These are phyloP conservation scores for Caligus rogercresseyi DNA, from an alignment of 1,140 invertebrate species.

Conservation along the genomic window DNA sequence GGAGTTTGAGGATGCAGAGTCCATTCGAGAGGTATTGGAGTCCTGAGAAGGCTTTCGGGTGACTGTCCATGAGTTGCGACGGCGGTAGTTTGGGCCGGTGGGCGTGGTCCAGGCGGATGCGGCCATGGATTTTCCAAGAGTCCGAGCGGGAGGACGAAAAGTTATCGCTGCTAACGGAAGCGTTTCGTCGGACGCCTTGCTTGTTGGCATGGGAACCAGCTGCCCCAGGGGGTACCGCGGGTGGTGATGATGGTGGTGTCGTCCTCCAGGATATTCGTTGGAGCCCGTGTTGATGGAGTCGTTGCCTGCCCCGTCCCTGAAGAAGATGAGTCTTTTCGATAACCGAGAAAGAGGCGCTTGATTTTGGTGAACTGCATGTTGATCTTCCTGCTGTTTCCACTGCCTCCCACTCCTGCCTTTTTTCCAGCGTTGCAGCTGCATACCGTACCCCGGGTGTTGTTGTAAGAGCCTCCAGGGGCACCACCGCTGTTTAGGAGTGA, in stretches of 20 bases:
- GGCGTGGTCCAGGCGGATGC: constrained; percentile 38
- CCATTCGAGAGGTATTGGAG: constrained; percentile 58
- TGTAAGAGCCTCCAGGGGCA: constrained; percentile 1
- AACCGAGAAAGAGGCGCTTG: constrained; percentile 19
- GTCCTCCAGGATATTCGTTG: constrained; percentile 1
- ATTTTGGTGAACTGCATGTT: constrained; percentile 15
- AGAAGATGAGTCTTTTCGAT: neutral
- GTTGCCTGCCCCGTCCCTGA: constrained; percentile 21
- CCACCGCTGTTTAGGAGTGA: constrained; percentile 35
- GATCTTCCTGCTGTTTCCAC: neutral
- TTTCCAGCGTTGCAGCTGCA: constrained; percentile 45
- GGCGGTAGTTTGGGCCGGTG: constrained; percentile 37
- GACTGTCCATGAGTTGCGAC: constrained; percentile 65
- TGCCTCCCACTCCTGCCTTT: neutral
- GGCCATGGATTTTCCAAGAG: constrained; percentile 34
- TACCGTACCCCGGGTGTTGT: constrained; percentile 8
- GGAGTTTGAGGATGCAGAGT: constrained; percentile 45
- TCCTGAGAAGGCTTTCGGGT: constrained; percentile 73
- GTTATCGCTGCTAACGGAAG: constrained; percentile 68
- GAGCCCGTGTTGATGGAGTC: constrained; percentile 25
- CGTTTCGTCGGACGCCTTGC: constrained; percentile 43
- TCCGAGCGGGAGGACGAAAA: constrained; percentile 64
- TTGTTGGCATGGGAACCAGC: constrained; percentile 23
- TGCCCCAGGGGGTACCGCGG: constrained; percentile 20
- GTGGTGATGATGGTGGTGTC: constrained; percentile 21